Percentiles rank a stretch among this genome's conserved stretches.
Conservation (phyloP, 1,140 invertebrate genomes). For the Drosophila rufa region DNA sequence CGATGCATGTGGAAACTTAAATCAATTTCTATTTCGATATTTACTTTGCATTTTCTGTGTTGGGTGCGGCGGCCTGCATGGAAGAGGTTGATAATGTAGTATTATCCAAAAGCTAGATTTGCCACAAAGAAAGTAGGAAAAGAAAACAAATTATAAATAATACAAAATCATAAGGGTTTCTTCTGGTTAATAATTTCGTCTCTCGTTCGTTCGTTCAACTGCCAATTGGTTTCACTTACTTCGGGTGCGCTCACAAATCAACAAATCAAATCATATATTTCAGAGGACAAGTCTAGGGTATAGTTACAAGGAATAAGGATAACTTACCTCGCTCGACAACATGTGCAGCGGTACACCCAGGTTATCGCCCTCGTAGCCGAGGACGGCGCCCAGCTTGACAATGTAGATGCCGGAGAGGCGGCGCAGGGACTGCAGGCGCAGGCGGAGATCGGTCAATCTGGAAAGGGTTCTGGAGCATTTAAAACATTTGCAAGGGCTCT, state of each 20-base stretch:
- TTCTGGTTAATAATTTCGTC: constrained; percentile 8
- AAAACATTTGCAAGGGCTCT: constrained; percentile 76
- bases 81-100: constrained; percentile 85
- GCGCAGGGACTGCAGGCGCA: constrained; percentile 90
- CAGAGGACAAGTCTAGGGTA: constrained; percentile 44
- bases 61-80: constrained; percentile 85
- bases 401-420: constrained; percentile 91
- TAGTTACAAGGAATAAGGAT: background rate
- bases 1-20: constrained; percentile 54
- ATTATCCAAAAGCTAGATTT: constrained; percentile 88
- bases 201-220: constrained; percentile 16
- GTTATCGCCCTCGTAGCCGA: constrained; percentile 87
- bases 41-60: constrained; percentile 87
- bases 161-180: constrained; percentile 30
- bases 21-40: constrained; percentile 85
- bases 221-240: constrained; percentile 78
- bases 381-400: constrained; percentile 90
- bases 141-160: constrained; percentile 49
- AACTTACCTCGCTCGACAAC: constrained; percentile 86
- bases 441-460: constrained; percentile 89
- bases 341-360: constrained; percentile 85
- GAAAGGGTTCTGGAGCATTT: constrained; percentile 84
- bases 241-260: constrained; percentile 66
- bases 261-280: constrained; percentile 53
- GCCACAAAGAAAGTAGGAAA: constrained; percentile 79